These are phyloP conservation scores for Tachysurus fulvidraco DNA, from an alignment of 2,113 vertebrate species.

Conservation along the genomic window DNA sequence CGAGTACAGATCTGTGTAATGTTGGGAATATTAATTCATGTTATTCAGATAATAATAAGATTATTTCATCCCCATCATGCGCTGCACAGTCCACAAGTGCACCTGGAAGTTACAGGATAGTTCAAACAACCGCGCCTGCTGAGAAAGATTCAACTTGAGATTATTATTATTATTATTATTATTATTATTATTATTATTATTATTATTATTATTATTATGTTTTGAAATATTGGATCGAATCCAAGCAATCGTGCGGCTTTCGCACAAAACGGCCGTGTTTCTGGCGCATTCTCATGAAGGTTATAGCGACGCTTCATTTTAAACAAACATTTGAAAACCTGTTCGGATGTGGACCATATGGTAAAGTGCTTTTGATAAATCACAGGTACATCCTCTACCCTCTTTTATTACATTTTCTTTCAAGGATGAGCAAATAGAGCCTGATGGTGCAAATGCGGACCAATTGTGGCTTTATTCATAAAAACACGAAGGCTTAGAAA, in stretches of 20 bases:
- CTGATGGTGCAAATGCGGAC: slow-evolving; percentile 62
- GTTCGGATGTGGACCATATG: slow-evolving; percentile 76
- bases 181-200: too few relatives aligned
- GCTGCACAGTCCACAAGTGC: background rate
- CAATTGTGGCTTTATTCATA: slow-evolving; percentile 70
- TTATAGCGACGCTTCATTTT: slow-evolving; percentile 58
- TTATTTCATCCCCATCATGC: background rate
- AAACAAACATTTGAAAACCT: slow-evolving; percentile 81
- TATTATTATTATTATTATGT: too few relatives aligned
- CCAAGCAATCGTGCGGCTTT: too few relatives aligned
- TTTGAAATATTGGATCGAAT: too few relatives aligned
- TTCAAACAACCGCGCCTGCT: background rate
- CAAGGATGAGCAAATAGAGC: slow-evolving; percentile 79
- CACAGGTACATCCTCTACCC: slow-evolving; percentile 75
- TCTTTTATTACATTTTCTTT: slow-evolving; percentile 82
- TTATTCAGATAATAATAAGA: rapidly evolving
- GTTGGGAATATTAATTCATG: background rate
- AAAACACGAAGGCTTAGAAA: slow-evolving; percentile 70
- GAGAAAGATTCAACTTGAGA: too few relatives aligned
- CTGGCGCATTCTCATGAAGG: background rate
- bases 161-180: too few relatives aligned
- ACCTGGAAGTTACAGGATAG: background rate
- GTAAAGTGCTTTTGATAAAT: slow-evolving; percentile 81
- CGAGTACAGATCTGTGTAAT: background rate
- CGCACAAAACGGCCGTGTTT: too few relatives aligned